Evolutionary conservation across 2,113 vertebrate genomes (phyloP), one percentile per base, ranked within the genome.

Genomic region (Odobenus rosmarus): DNA sequence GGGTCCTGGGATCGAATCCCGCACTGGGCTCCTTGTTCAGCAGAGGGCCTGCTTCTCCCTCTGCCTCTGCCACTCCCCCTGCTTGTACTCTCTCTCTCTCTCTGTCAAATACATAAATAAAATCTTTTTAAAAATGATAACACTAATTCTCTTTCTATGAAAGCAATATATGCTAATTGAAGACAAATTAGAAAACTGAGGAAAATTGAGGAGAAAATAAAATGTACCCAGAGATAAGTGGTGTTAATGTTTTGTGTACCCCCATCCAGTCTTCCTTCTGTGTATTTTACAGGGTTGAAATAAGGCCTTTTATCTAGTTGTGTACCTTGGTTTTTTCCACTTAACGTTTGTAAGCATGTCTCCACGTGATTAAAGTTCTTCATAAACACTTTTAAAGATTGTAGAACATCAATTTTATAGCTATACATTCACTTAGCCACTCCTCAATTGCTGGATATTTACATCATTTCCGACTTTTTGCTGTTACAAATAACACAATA

Each of bases 161-260:
- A 85, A 95, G 42, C 26, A 55, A 39, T 51, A 62, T 12, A 31
- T 7, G 2, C 21, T 67, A 64, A 71, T 5, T 67, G n/a, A 77
- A 93, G 39, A 86, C 71, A 88, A 86, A 57, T 74, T 51, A 67
- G 83, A 84, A 88, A 97, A 81, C 51, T 26, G 26, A 88, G 90
- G 33, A 83, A 51, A 53, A 69, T 4, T 13, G 33, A 88, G 92
- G 72, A 79, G 31, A 95, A 72, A 59, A 77, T 55, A 74, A 49
- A 85, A 91, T 77, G 46, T 49, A 90, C 57, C 51, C 31, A 69
- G 71, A 90, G 62, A 71, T 4, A 85, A 4, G 4, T 5, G 14
- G 24, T 26, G 16, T 53, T 33, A 80, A 33, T 33, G 12, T 4
- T 62, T 71, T 53, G 2, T 4, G 0, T 88, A 33, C 79, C 84